These are phyloP conservation scores for Drosophila algonquin DNA, from an alignment of 2,888 invertebrate species.

Conservation along the genomic window DNA sequence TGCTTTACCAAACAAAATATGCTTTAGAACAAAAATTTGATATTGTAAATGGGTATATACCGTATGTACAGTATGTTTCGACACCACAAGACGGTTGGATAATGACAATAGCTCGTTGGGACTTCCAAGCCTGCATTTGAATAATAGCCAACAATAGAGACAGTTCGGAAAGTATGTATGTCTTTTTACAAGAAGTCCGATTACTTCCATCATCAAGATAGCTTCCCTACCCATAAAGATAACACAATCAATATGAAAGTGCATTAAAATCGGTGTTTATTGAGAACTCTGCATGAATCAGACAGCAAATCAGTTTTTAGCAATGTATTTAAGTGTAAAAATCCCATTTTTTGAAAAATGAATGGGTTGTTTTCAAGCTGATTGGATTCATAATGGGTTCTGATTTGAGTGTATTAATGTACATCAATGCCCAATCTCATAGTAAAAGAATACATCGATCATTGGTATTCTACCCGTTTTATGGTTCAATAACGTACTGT, in stretches of 20 bases:
- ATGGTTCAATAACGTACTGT: background rate
- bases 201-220: background rate
- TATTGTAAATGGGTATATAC: background rate
- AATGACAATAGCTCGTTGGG: background rate
- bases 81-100: background rate
- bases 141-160: background rate
- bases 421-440: too few species aligned
- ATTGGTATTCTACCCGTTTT: background rate
- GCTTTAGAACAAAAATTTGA: background rate
- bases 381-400: too few species aligned
- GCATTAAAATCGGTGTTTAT: too few species aligned
- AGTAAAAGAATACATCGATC: background rate
- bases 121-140: background rate
- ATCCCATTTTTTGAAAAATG: too few species aligned
- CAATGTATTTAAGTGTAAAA: background rate
- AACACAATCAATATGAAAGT: too few species aligned
- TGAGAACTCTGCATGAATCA: too few species aligned
- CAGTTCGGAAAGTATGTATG: background rate
- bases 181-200: background rate
- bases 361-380: too few species aligned
- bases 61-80: background rate
- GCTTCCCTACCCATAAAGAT: background rate
- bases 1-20: too few species aligned
- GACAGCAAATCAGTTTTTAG: background rate
- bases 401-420: background rate